Conservation (phyloP, 2,888 invertebrate genomes). For the Aradus depressus region DNA sequence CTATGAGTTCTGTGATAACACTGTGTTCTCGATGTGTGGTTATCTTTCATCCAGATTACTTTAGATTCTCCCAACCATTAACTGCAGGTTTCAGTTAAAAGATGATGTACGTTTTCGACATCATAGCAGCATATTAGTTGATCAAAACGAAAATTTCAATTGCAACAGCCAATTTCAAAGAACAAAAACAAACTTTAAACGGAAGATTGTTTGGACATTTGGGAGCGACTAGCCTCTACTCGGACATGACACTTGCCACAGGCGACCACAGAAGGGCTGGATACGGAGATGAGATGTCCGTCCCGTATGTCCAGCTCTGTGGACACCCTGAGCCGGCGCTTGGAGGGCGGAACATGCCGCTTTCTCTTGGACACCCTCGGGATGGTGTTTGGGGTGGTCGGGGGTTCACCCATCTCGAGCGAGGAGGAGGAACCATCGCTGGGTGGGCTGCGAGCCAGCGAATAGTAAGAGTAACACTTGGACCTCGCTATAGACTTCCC, state of each 20-base stretch:
- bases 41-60: no score
- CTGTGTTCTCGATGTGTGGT: no score
- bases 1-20: no score
- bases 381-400: conserved; percentile 33
- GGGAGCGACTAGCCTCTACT: conserved; percentile 19
- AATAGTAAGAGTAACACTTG: conserved; percentile 35
- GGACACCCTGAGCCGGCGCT: conserved; percentile 27
- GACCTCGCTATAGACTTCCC: conserved; percentile 29
- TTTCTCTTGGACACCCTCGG: conserved; percentile 33
- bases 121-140: no score
- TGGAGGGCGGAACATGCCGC: conserved; percentile 29
- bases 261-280: conserved; percentile 30
- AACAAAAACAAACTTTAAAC: conserved; percentile 20
- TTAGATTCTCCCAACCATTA: no score
- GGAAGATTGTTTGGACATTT: conserved; percentile 30
- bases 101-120: no score
- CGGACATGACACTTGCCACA: conserved; percentile 24
- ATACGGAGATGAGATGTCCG: conserved; percentile 28
- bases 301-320: conserved; percentile 27
- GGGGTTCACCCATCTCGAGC: conserved; percentile 31
- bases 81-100: no score
- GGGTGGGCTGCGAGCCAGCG: conserved; percentile 34
- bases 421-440: conserved; percentile 34
- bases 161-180: not conserved
- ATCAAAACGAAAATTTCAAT: not conserved